Percentiles rank a stretch among this genome's conserved stretches.
phyloP scores from a whole-genome alignment of 1,140 invertebrate genomes.

The Neocloeon triangulifer region DNA sequence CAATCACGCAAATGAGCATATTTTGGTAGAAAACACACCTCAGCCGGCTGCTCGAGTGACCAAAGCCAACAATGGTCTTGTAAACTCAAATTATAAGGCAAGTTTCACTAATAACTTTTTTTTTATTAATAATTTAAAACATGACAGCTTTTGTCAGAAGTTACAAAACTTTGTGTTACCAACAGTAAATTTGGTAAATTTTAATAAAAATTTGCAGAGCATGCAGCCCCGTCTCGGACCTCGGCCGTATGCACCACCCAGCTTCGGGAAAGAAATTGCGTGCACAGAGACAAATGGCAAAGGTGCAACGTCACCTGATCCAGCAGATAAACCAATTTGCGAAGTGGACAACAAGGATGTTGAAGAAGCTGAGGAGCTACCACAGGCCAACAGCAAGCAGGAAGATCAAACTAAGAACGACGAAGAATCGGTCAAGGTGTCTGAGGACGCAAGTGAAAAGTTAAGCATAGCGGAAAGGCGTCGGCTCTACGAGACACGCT shows the following conservation, averaged over 20 bases:
- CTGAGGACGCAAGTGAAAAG: slow-evolving; percentile 25
- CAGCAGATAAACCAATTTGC: slow-evolving; percentile 30
- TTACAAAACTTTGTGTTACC: too few species aligned
- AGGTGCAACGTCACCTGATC: too few species aligned
- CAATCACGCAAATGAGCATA: too few species aligned
- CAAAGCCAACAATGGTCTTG: not conserved
- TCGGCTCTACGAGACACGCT: slow-evolving; percentile 48
- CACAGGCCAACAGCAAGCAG: slow-evolving; percentile 41
- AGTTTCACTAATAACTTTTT: too few species aligned
- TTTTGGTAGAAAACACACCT: not conserved
- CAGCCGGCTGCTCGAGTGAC: not conserved
- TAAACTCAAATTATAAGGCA: too few species aligned
- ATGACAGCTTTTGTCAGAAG: too few species aligned
- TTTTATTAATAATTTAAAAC: too few species aligned
- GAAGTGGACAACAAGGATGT: slow-evolving; percentile 17
- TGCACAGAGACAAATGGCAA: too few species aligned
- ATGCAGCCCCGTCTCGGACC: slow-evolving; percentile 55
- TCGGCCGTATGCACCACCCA: slow-evolving; percentile 55
- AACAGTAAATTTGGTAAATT: too few species aligned
- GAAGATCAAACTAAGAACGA: slow-evolving; percentile 17
- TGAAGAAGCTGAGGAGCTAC: slow-evolving; percentile 18
- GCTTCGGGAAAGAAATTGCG: slow-evolving; percentile 30
- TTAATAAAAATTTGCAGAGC: too few species aligned
- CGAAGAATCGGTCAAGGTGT: too few species aligned
- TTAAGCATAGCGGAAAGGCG: slow-evolving; percentile 54